Evolutionary conservation across 2,888 invertebrate genomes (phyloP).

Genomic region (Drosophila seclusa): DNA sequence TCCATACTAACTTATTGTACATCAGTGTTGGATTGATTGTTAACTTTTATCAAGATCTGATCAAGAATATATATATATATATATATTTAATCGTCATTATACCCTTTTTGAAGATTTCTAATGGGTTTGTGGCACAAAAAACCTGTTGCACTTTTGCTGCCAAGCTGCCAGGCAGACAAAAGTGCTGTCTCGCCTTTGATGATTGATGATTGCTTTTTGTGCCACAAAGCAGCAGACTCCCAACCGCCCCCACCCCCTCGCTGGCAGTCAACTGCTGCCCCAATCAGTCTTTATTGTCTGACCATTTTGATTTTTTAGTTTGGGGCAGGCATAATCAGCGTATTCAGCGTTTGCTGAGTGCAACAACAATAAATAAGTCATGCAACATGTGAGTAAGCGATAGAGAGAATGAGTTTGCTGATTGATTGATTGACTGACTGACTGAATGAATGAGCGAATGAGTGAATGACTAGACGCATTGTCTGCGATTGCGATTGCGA

Average conservation of each 20-base stretch:
- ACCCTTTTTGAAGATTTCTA: not conserved
- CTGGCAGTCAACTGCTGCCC: not conserved
- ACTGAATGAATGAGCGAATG: slow-evolving; percentile 45
- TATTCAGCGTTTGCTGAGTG: slow-evolving; percentile 35
- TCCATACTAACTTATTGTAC: not conserved
- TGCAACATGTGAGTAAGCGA: slow-evolving; percentile 31
- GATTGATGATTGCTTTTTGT: not conserved
- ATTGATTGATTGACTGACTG: slow-evolving; percentile 33
- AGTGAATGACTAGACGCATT: slow-evolving; percentile 71
- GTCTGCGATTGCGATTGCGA: slow-evolving; percentile 56
- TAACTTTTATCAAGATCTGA: not conserved
- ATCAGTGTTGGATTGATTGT: not conserved
- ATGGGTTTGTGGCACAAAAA: not conserved
- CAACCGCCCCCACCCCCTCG: accelerated
- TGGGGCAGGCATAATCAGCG: slow-evolving; percentile 52
- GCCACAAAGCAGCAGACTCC: not conserved
- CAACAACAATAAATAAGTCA: slow-evolving; percentile 36
- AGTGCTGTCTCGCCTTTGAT: not conserved
- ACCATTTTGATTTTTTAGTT: slow-evolving; percentile 28
- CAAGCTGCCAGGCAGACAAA: not conserved
- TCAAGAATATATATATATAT: not conserved
- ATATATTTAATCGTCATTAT: no score
- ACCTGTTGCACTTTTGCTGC: slow-evolving; percentile 1
- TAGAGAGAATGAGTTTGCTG: not conserved
- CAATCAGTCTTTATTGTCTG: slow-evolving; percentile 15